phyloP scores from a whole-genome alignment of 2,113 vertebrate genomes.

The Pangasianodon gigas region DNA sequence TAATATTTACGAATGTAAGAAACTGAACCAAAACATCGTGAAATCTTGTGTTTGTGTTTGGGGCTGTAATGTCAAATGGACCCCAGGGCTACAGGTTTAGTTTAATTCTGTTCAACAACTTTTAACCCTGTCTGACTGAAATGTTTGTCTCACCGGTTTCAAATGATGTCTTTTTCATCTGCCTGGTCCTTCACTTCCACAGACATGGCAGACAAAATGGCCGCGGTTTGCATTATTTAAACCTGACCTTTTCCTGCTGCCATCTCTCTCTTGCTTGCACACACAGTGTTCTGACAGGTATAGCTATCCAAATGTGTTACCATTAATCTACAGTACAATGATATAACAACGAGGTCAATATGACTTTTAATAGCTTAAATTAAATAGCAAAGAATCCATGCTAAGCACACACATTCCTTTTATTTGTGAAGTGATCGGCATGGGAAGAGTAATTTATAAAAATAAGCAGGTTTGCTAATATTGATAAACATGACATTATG shows the following conservation, averaged over 20 bases:
- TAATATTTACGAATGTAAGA: neutral
- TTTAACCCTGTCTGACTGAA: neutral
- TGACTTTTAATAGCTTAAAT: neutral
- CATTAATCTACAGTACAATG: neutral
- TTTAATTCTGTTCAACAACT: neutral
- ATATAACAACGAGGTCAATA: neutral
- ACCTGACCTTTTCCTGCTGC: neutral
- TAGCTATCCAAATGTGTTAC: neutral
- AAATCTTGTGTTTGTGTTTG: neutral
- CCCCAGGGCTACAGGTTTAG: neutral
- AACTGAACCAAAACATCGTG: neutral
- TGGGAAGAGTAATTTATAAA: neutral
- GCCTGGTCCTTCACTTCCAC: neutral
- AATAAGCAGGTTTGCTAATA: neutral
- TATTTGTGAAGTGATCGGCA: neutral
- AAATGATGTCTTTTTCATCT: neutral
- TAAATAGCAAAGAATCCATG: neutral
- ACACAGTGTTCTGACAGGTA: neutral
- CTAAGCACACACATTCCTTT: neutral
- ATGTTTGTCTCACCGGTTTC: neutral
- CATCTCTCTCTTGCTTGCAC: neutral
- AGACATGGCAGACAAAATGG: neutral
- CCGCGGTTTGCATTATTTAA: neutral
- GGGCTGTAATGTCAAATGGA: neutral
- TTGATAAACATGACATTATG: neutral